These are phyloP conservation scores for Xenus cinereus DNA, from an alignment of 2,113 vertebrate genomes.

Conservation along the genomic window DNA sequence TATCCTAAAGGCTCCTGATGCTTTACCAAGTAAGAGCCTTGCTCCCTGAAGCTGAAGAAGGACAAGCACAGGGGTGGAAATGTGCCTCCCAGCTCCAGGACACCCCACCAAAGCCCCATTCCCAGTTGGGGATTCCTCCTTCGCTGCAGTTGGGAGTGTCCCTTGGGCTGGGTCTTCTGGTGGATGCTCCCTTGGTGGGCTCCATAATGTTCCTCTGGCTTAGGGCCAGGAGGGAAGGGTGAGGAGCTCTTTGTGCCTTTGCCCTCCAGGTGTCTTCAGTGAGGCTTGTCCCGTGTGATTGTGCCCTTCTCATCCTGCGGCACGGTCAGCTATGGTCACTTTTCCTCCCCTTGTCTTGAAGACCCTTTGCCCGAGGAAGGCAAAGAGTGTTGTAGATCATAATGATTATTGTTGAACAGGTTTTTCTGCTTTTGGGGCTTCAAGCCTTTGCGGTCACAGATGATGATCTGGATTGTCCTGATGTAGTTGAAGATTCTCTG, in stretches of 20 bases:
- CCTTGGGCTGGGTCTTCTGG: background rate
- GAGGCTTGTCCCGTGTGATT: fast-evolving
- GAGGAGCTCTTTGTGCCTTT: background rate
- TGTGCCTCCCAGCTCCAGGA: background rate
- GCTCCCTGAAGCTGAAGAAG: background rate
- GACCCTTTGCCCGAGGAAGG: background rate
- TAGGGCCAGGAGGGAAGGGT: background rate
- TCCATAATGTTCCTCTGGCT: background rate
- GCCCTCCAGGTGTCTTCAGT: background rate
- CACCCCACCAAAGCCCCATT: fast-evolving
- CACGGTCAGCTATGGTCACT: fast-evolving
- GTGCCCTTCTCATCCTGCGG: background rate
- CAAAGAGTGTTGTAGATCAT: fast-evolving
- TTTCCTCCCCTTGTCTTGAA: background rate
- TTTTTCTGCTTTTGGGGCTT: background rate
- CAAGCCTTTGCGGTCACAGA: fast-evolving
- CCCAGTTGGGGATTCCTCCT: background rate
- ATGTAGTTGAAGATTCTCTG: background rate
- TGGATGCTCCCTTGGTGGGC: fast-evolving
- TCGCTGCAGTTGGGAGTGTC: background rate
- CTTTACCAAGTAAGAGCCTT: too few relatives aligned
- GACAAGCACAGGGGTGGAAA: background rate
- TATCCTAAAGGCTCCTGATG: fast-evolving
- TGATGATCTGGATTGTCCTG: background rate
- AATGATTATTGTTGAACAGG: fast-evolving